A percentile compares a stretch with the other conserved stretches of the same genome.
Conservation (phyloP, 2,888 invertebrate species). For the Hetaerina titia region DNA sequence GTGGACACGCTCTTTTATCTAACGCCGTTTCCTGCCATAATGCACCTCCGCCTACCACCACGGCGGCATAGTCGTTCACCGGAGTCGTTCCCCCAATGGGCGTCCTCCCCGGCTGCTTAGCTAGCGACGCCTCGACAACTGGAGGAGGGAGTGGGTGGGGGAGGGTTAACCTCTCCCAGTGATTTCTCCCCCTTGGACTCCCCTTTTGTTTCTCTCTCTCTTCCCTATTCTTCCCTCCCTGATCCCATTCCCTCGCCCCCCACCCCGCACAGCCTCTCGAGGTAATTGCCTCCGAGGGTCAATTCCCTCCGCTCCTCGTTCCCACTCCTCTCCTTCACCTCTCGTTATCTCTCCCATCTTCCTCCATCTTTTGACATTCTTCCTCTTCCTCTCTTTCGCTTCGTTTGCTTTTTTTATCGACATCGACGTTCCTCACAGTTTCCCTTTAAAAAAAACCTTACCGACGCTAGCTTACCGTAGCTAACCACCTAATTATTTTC, state of each 20-base stretch:
- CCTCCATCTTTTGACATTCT: neutral
- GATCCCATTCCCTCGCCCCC: neutral
- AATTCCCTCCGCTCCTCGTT: neutral
- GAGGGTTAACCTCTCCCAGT: neutral
- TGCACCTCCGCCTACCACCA: slow-evolving; percentile 7
- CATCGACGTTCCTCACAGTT: neutral
- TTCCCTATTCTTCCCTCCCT: neutral
- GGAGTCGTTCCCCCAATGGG: neutral
- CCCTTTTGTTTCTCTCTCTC: neutral
- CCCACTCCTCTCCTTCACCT: neutral
- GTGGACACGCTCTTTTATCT: slow-evolving; percentile 8
- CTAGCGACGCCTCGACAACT: neutral
- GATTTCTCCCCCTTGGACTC: too few relatives aligned
- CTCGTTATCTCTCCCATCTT: neutral
- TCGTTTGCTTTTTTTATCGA: neutral
- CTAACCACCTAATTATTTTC: too few relatives aligned
- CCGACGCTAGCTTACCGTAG: too few relatives aligned
- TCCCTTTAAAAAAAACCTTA: neutral
- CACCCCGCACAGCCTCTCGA: neutral
- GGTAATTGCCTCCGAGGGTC: slow-evolving; percentile 21
- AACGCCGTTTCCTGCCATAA: slow-evolving; percentile 21
- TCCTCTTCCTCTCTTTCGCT: neutral
- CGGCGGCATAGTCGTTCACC: neutral
- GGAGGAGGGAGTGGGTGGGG: neutral
- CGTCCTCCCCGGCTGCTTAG: neutral